Base-by-base conservation (phyloP, 2,888 invertebrate species). In the Pycnomerus fuliginosus region DNA sequence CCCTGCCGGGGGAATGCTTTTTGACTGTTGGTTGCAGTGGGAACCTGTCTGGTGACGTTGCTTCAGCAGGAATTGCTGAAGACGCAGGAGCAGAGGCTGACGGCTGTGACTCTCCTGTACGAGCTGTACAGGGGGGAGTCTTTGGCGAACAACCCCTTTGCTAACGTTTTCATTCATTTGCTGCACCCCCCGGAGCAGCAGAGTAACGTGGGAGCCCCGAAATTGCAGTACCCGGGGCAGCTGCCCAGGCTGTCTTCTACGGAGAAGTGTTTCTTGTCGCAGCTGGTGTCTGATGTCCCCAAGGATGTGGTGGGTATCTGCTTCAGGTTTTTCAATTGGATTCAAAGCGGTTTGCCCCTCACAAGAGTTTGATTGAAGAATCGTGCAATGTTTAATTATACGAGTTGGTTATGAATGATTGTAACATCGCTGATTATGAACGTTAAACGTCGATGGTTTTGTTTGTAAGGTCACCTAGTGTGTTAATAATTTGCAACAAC, bases 181-280 rank as follows among this genome's bases (percentile, higher is more conserved):
- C 13, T 53, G 74, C 68, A 74, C 62, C 73, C 75, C 2, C 71
- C 73, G 36, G 76, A 76, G 52, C 73, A 70, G 51, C 62, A 69
- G 54, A 60, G 68, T 58, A 67, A 64, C 60, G 65, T 70, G 2
- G 71, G 72, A 30, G 65, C 67, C n/a, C 71, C 71, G 22, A 72
- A 71, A 57, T 48, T 73, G 16, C 73, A 75, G 58, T 74, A 72
- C 60, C 71, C 78, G 2, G 77, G 81, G 47, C 74, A 79, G 57
- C 70, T 81, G 34, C 80, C 81, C 12, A 73, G 74, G 44, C 68
- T 84, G 16, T 75, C 79, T 0, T 68, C 72, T 2, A 72, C 77
- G 37, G 92, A 92, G 69, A 83, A 84, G 56, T 77, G 84, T 60
- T 84, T 90, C 60, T 73, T 89, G 22, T 81, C 80, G 13, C 84